Conservation (phyloP, 2,888 invertebrate genomes). For the Chrysina gloriosa region DNA sequence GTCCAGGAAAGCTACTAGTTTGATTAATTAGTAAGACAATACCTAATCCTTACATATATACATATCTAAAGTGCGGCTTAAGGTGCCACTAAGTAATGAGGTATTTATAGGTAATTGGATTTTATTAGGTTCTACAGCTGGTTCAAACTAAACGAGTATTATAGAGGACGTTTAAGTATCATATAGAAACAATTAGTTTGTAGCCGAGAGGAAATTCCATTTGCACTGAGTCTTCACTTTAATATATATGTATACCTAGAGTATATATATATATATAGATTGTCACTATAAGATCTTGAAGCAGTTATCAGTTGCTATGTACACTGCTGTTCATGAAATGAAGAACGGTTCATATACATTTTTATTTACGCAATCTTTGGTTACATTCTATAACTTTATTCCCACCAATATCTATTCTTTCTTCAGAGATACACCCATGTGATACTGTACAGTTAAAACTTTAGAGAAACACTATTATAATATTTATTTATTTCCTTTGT, state of each 20-base stretch:
- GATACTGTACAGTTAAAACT: too few species aligned
- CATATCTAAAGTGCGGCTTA: not conserved
- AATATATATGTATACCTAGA: not conserved
- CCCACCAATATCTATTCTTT: too few species aligned
- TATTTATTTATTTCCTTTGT: too few species aligned
- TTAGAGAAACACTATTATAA: too few species aligned
- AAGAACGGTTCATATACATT: too few species aligned
- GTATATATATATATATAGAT: conserved; percentile 7
- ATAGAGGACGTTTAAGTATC: conserved; percentile 10
- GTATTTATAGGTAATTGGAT: conserved; percentile 21
- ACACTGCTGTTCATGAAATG: too few species aligned
- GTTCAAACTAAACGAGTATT: conserved; percentile 12
- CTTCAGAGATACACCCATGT: too few species aligned
- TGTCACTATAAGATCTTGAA: not conserved
- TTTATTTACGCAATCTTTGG: too few species aligned
- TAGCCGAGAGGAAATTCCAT: conserved; percentile 8
- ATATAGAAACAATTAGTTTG: conserved; percentile 23
- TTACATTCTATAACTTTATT: not conserved
- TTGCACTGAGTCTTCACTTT: not conserved
- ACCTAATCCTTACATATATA: not conserved
- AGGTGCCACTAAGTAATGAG: conserved; percentile 6
- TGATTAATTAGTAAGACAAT: conserved; percentile 21
- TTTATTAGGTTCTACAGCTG: conserved; percentile 15
- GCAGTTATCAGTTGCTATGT: too few species aligned
- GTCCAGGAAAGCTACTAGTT: not conserved